phyloP scores from a whole-genome alignment of 2,797 vertebrate genomes.

The Eutrigla gurnardus region DNA sequence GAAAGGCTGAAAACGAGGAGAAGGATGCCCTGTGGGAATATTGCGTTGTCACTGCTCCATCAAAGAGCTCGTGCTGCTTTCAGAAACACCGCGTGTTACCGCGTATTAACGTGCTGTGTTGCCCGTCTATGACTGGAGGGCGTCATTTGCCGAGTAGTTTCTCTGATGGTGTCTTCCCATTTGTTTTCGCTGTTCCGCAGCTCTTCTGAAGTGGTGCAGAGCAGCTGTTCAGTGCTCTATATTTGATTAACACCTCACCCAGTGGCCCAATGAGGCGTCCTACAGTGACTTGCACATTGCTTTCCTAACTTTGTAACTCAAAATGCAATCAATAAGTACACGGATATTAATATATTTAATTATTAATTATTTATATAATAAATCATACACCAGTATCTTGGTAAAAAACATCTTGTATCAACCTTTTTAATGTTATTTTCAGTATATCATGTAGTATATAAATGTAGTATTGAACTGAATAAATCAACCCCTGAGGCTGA shows the following conservation, averaged over 20 bases:
- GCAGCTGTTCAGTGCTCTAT: background rate
- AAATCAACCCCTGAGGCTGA: no score
- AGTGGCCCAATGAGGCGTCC: background rate
- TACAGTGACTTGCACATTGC: background rate
- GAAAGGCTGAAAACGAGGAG: constrained; percentile 32
- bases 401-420: no score
- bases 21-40: constrained; percentile 28
- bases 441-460: no score
- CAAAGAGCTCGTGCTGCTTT: constrained; percentile 27
- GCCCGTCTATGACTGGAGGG: constrained; percentile 18
- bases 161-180: constrained; percentile 23
- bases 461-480: no score
- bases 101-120: constrained; percentile 28
- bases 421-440: no score
- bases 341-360: no score
- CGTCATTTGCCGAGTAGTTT: constrained; percentile 22
- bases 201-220: background rate
- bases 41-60: constrained; percentile 45
- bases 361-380: no score
- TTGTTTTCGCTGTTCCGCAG: constrained; percentile 3
- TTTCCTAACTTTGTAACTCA: no score
- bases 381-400: no score
- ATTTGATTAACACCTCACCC: background rate
- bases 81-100: constrained; percentile 16
- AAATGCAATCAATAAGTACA: no score